Evolutionary conservation across 2,113 vertebrate genomes (phyloP), one percentile per base, ranked within the genome.

Genomic region (Crotalus helleri): DNA sequence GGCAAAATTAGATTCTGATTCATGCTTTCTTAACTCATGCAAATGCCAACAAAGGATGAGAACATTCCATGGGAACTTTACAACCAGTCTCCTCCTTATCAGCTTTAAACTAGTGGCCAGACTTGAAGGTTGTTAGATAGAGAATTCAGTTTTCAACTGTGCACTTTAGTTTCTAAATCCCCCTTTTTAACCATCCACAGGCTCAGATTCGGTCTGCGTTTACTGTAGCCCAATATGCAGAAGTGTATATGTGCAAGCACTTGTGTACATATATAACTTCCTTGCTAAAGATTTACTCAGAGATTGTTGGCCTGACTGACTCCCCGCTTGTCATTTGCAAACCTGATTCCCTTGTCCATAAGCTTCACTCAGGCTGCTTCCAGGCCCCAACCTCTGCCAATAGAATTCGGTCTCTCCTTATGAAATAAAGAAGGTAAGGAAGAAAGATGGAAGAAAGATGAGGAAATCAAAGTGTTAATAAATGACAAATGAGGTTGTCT

Each of bases 1-100:
- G 97, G 97, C 97, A 98, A 96, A 98, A 98, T 98, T 97, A 98
- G 97, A 97, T 91, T 98, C 97, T 98, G 98, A 98, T 98, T 98
- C 98, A 98, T 97, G 96, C 96, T 97, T 96, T 93, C 97, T 96
- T 94, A 97, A 97, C 96, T 97, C 59, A 7, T 96, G 92, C 94
- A 86, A 96, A 92, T 97, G 97, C 97, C 98, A 98, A 97, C 94
- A 96, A 96, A 96, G 95, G 97, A 97, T 95, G 23, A 97, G 97
- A 97, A 95, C 90, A 92, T 97, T 97, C 95, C 97, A 96, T 98
- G 98, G 98, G 98, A 98, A 97, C 49, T 0, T 94, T 94, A 90
- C 91, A 64, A 96, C 90, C 64, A 0, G 95, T 97, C 96, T 96
- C 95, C 85, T 97, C 94, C 96, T 98, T 98, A 98, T 98, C 98